These are phyloP conservation scores for Chamaetylas fuelleborni DNA, from an alignment of 2,113 vertebrate species.

Conservation along the genomic window DNA sequence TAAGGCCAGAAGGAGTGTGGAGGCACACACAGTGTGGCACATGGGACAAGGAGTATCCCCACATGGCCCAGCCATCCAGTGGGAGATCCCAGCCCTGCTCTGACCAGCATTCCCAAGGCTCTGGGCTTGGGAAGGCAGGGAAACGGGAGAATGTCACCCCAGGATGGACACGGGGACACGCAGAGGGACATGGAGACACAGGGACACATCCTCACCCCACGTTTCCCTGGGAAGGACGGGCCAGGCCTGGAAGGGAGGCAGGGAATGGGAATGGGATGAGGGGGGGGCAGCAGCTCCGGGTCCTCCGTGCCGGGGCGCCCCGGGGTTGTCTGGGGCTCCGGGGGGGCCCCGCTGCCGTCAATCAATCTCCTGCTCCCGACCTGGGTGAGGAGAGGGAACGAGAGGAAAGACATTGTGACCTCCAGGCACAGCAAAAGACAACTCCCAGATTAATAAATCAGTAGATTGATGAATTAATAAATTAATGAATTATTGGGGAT, in stretches of 20 bases:
- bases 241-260: neutral
- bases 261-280: rapidly evolving
- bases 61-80: neutral
- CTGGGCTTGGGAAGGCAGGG: neutral
- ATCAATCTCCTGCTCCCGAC: conserved; percentile 43
- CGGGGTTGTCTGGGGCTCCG: neutral
- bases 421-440: neutral
- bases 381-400: neutral
- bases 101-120: neutral
- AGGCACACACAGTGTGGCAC: neutral
- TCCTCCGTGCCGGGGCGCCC: neutral
- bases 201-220: neutral
- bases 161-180: neutral
- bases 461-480: too few species aligned
- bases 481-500: neutral
- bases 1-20: neutral
- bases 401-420: too few species aligned
- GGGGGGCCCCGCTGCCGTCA: neutral
- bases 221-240: neutral
- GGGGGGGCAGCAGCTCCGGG: neutral
- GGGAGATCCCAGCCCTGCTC: neutral
- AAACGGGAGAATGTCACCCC: rapidly evolving
- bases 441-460: too few species aligned
- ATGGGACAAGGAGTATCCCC: neutral
- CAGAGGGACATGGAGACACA: too few species aligned